Evolutionary conservation across 2,888 invertebrate genomes (phyloP).

Genomic region (Cheilosia pagana): DNA sequence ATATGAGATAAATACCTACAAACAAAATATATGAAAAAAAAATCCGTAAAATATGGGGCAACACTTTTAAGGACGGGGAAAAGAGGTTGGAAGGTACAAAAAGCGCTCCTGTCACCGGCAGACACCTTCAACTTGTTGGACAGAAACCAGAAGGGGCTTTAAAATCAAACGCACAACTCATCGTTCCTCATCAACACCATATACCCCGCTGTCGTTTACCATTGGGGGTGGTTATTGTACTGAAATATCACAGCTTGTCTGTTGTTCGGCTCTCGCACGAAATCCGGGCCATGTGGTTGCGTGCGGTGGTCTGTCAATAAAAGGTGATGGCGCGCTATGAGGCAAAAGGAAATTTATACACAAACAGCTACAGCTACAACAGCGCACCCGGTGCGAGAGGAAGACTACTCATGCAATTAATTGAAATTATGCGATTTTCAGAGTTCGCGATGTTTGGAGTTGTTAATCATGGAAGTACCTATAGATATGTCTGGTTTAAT

Average conservation of each 20-base stretch:
- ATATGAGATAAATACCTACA: background rate
- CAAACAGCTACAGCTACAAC: background rate
- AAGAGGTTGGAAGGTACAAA: slow-evolving; percentile 39
- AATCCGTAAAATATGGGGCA: slow-evolving; percentile 37
- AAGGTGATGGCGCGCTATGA: slow-evolving; percentile 29
- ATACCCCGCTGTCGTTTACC: background rate
- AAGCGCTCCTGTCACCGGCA: slow-evolving; percentile 67
- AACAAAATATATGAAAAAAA: slow-evolving; percentile 15
- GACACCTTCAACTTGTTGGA: slow-evolving; percentile 73
- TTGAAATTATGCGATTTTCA: slow-evolving; percentile 29
- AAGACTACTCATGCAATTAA: slow-evolving; percentile 29
- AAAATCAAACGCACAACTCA: slow-evolving; percentile 65
- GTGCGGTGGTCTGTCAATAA: slow-evolving; percentile 57
- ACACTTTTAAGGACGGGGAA: slow-evolving; percentile 17
- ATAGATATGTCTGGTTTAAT: too few species aligned
- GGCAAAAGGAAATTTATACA: slow-evolving; percentile 24
- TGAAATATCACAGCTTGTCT: slow-evolving; percentile 13
- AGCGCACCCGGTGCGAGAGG: background rate
- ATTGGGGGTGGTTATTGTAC: background rate
- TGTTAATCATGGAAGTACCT: too few species aligned
- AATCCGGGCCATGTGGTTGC: slow-evolving; percentile 51
- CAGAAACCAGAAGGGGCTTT: slow-evolving; percentile 68
- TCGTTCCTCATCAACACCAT: slow-evolving; percentile 32
- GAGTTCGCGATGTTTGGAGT: slow-evolving; percentile 22
- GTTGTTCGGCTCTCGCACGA: slow-evolving; percentile 17